Evolutionary conservation across 2,888 invertebrate species (phyloP).

Genomic region (Gortyna flavago): DNA sequence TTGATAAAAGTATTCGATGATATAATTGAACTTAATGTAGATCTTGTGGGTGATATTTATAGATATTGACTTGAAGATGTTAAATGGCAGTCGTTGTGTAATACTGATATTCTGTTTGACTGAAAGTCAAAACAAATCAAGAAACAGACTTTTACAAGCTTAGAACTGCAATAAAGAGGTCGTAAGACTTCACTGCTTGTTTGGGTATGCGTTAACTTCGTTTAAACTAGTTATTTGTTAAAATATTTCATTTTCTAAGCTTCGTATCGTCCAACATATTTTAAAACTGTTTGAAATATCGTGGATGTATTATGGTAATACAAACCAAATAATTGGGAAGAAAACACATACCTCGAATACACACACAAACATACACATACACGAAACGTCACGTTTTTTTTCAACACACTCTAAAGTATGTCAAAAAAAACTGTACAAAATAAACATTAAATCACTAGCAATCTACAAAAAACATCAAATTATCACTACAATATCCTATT

Average conservation of each 20-base stretch:
- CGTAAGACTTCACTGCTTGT: not conserved
- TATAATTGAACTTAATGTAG: not conserved
- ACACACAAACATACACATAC: too few relatives aligned
- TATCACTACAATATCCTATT: not conserved
- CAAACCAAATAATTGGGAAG: too few relatives aligned
- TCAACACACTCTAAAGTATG: too few relatives aligned
- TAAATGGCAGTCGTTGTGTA: not conserved
- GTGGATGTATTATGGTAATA: not conserved
- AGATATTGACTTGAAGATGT: not conserved
- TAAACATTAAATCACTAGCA: too few relatives aligned
- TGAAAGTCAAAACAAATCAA: not conserved
- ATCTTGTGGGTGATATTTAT: not conserved
- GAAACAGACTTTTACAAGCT: slow-evolving; percentile 5
- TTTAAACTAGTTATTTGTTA: not conserved
- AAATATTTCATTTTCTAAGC: not conserved
- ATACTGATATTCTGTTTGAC: not conserved
- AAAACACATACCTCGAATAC: too few relatives aligned
- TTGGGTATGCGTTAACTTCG: not conserved
- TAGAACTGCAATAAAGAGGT: not conserved
- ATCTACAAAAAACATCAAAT: not conserved
- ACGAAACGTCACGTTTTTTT: too few relatives aligned
- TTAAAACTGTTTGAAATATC: not conserved
- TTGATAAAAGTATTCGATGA: not conserved
- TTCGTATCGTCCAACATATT: not conserved
- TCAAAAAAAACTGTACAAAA: too few relatives aligned